These are phyloP conservation scores for Drosophila azteca DNA, from an alignment of 1,140 invertebrate genomes.

Conservation along the genomic window DNA sequence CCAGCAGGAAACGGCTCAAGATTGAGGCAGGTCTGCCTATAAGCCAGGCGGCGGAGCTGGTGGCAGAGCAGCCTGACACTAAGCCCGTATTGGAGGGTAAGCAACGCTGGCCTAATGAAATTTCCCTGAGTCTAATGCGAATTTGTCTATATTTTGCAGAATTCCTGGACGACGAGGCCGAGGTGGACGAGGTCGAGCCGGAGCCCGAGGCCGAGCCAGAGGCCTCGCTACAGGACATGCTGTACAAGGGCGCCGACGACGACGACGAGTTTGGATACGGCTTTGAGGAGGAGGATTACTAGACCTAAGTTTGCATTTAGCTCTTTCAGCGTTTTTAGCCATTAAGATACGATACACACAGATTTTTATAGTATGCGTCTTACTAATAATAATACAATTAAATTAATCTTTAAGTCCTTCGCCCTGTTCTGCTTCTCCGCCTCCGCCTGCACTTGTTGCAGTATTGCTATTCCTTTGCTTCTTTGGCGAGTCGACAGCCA, in stretches of 20 bases:
- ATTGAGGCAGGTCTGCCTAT: constrained; percentile 69
- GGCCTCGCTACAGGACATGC: constrained; percentile 79
- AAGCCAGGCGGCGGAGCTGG: constrained; percentile 16
- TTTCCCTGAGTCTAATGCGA: neutral
- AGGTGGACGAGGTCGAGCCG: constrained; percentile 55
- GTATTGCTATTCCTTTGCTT: constrained; percentile 7
- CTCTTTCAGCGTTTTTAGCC: constrained; percentile 32
- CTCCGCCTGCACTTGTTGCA: constrained; percentile 43
- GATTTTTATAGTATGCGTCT: constrained; percentile 31
- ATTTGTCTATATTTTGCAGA: constrained; percentile 32
- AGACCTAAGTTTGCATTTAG: constrained; percentile 36
- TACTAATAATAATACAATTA: constrained; percentile 60
- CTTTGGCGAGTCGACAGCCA: constrained; percentile 53
- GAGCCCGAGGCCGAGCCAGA: constrained; percentile 73
- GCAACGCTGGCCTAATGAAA: neutral
- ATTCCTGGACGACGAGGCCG: constrained; percentile 62
- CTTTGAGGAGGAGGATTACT: constrained; percentile 79
- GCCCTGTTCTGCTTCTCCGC: neutral
- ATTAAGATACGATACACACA: constrained; percentile 2
- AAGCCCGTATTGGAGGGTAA: constrained; percentile 55
- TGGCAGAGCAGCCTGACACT: constrained; percentile 30
- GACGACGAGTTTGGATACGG: constrained; percentile 80
- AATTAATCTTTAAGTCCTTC: constrained; percentile 45
- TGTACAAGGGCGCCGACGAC: constrained; percentile 74
- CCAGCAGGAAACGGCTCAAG: constrained; percentile 67